phyloP scores from a whole-genome alignment of 2,888 invertebrate genomes.

The Hoplodrina ambigua region DNA sequence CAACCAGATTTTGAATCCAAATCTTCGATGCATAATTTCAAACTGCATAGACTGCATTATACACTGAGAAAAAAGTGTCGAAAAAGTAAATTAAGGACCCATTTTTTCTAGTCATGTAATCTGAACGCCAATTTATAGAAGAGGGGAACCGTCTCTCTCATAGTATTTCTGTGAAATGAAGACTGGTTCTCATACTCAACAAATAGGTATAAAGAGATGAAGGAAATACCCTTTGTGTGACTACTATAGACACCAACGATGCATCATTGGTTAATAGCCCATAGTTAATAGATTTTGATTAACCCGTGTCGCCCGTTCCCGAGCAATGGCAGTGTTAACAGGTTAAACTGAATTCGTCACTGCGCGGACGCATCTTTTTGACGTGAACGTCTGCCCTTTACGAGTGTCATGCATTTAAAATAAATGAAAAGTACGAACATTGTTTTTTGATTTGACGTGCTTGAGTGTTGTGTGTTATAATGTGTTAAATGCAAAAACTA shows the following conservation, averaged over 20 bases:
- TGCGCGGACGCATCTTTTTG: slow-evolving; percentile 58
- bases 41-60: no score
- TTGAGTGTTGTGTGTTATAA: slow-evolving; percentile 18
- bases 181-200: not conserved
- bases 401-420: slow-evolving; percentile 29
- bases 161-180: not conserved
- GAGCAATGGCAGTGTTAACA: slow-evolving; percentile 64
- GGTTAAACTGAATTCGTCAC: slow-evolving; percentile 69
- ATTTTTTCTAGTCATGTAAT: no score
- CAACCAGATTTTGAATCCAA: no score
- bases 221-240: slow-evolving; percentile 58
- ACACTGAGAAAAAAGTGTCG: no score
- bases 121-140: no score
- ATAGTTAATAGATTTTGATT: slow-evolving; percentile 57
- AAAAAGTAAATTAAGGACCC: no score
- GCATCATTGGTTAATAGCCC: slow-evolving; percentile 64
- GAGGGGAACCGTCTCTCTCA: no score
- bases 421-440: slow-evolving; percentile 22
- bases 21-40: no score
- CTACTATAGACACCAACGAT: slow-evolving; percentile 68
- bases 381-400: slow-evolving; percentile 34
- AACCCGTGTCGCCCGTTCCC: slow-evolving; percentile 53
- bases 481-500: slow-evolving; percentile 23
- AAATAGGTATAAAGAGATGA: slow-evolving; percentile 37
- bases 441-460: slow-evolving; percentile 25